A percentile compares a stretch with the other conserved stretches of the same genome.
Evolutionary conservation across 2,113 vertebrate genomes (phyloP).

Genomic region (Crotalus tigris): DNA sequence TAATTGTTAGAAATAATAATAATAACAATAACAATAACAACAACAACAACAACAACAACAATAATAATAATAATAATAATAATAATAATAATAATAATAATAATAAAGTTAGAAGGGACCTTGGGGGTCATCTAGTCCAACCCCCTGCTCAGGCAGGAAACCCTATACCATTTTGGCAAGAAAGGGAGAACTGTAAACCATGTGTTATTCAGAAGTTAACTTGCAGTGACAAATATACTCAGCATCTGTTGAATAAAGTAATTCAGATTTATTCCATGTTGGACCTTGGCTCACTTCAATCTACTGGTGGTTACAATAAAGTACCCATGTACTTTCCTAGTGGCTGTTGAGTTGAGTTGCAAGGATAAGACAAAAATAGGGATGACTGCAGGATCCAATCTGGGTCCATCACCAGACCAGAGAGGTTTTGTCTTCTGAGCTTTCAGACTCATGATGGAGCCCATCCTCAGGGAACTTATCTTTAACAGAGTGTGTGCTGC

Average conservation of each 20-base stretch:
- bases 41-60: too few relatives aligned
- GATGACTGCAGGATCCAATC: not conserved
- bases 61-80: too few relatives aligned
- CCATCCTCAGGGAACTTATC: not conserved
- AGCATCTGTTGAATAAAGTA: not conserved
- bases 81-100: too few relatives aligned
- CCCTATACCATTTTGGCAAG: not conserved
- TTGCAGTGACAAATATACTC: not conserved
- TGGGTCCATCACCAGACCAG: too few relatives aligned
- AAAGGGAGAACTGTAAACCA: not conserved
- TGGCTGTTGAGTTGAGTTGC: not conserved
- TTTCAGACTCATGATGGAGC: too few relatives aligned
- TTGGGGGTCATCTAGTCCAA: too few relatives aligned
- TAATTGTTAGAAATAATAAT: too few relatives aligned
- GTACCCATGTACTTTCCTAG: not conserved
- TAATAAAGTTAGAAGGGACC: too few relatives aligned
- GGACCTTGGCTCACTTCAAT: not conserved
- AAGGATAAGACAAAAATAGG: not conserved
- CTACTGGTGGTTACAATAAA: not conserved
- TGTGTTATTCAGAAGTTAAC: not conserved
- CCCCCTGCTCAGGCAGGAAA: too few relatives aligned
- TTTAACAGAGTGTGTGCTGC: not conserved
- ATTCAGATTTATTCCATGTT: not conserved
- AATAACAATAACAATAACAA: too few relatives aligned
- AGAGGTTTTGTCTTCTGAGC: too few relatives aligned